These are phyloP conservation scores for Psilopogon haemacephalus DNA, from an alignment of 2,113 vertebrate genomes.

Conservation along the genomic window DNA sequence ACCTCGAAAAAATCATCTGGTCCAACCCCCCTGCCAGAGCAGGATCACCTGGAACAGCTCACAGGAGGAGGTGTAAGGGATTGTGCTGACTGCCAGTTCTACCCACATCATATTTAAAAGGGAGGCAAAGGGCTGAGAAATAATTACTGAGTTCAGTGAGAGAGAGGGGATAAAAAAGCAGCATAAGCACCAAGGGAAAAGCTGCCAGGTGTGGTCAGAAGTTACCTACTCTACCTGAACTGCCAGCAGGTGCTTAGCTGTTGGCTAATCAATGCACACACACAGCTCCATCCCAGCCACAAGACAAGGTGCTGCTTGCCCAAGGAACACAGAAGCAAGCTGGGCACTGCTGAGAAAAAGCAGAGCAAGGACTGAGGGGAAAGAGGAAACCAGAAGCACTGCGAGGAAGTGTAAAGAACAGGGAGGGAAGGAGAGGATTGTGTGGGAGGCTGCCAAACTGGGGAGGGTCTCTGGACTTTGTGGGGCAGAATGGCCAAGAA, in stretches of 20 bases:
- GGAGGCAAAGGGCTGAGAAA: background rate
- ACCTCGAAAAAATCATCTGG: too few species aligned
- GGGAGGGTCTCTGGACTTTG: conserved; percentile 30
- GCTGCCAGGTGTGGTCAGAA: background rate
- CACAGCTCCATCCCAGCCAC: background rate
- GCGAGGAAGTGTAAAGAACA: conserved; percentile 21
- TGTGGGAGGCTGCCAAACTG: conserved; percentile 21
- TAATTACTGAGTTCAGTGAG: background rate
- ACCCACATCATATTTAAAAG: background rate
- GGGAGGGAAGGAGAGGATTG: background rate
- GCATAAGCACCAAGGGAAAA: rapidly evolving
- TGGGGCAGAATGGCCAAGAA: conserved; percentile 5
- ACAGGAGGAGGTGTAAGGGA: background rate
- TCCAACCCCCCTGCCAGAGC: too few species aligned
- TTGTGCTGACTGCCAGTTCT: background rate
- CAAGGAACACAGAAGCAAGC: background rate
- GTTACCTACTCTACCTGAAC: background rate
- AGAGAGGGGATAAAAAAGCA: background rate
- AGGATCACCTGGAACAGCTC: too few species aligned
- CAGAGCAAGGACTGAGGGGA: background rate
- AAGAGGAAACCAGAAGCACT: background rate
- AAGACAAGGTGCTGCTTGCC: background rate
- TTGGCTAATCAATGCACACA: background rate
- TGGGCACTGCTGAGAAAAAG: background rate
- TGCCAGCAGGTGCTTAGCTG: background rate